Base-by-base conservation (phyloP, 2,888 invertebrate genomes). In the Lacanobia oleracea region DNA sequence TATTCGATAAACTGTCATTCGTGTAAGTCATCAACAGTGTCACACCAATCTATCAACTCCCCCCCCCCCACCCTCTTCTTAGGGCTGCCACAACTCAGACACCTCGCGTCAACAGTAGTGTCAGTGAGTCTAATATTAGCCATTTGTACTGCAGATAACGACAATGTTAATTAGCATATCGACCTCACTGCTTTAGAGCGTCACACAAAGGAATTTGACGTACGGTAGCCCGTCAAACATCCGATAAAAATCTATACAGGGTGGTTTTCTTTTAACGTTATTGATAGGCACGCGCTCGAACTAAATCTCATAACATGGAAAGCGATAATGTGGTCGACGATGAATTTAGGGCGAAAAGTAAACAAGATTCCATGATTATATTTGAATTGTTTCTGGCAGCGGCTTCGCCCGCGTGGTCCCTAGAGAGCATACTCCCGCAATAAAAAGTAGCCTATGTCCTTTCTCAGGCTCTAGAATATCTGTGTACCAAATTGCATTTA, bases 101-200 rank as follows among this genome's bases (percentile, higher is more conserved):
- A 61, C 23, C 1, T 50, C 9, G 14, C 14, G 9, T 14, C n/a
- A 33, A n/a, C 9, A 51, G 4, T 14, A 23, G n/a, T 8, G 37
- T 21, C n/a, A 51, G 37, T 40, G 12, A 21, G 27, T 53, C 16
- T 68, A 69, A 53, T 12, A 37, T 54, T 54, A 76, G n/a, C 27
- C 33, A 9, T 40, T 45, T 27, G 37, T 45, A 56, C 12, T 40
- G 14, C 37, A 59, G 50, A 77, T 63, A 64, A 67, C 61, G 14
- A 56, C 74, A 73, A 77, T 79, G 64, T 72, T 80, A 79, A 79
- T 79, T 79, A 51, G 67, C 62, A 16, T 63, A 51, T 57, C 67
- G 80, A 53, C 80, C 80, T 80, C 59, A 74, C 23, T 27, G 56
- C n/a, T 54, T 48, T 18, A 50, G 6, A 14, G 45, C 75, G 74